Base-by-base conservation (phyloP, 2,113 vertebrate genomes). In the Oxyruncus cristatus region DNA sequence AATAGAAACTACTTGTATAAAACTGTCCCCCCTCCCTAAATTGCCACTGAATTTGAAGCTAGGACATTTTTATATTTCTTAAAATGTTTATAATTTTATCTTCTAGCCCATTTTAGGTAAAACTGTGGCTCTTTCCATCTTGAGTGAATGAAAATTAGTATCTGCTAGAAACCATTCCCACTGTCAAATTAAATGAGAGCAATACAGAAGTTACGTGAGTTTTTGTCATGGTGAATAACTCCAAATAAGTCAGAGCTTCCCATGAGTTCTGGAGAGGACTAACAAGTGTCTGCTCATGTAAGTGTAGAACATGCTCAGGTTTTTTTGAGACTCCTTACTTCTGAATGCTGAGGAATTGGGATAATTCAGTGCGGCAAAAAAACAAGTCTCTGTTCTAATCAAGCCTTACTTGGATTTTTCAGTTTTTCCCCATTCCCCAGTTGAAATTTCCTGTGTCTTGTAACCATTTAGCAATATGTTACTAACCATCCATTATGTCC, bases 401-500 rank as follows among this genome's bases (percentile, higher is more conserved):
- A 24, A 74, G 33, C 37, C 26, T 80, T 3, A 53, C 35, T 86
- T 76, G 52, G 32, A 59, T 89, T 93, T 92, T 86, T 84, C 50
- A 66, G 21, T 22, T 92, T 91, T 85, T 41, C 33, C 35, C 35
- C 22, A 17, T 76, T 93, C 62, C 42, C 33, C 2, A 16, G n/a
- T 26, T 93, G 81, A 95, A 88, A 72, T 92, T 96, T 91, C 88
- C 87, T 85, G 67, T 77, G 76, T 78, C 85, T 88, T 62, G 50
- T 71, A 90, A 56, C 75, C 59, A 46, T 88, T 95, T 96, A 82
- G 89, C 93, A 93, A 35, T 85, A 79, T 77, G 89, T 88, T 88
- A 89, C 81, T 95, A 96, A 89, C 88, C 86, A 90, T 94, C 93
- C 88, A 90, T 96, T 96, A 94, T 90, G 88, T 85, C 85, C 92